Base-by-base conservation (phyloP, 2,113 vertebrate species). In the Xiphophorus maculatus region DNA sequence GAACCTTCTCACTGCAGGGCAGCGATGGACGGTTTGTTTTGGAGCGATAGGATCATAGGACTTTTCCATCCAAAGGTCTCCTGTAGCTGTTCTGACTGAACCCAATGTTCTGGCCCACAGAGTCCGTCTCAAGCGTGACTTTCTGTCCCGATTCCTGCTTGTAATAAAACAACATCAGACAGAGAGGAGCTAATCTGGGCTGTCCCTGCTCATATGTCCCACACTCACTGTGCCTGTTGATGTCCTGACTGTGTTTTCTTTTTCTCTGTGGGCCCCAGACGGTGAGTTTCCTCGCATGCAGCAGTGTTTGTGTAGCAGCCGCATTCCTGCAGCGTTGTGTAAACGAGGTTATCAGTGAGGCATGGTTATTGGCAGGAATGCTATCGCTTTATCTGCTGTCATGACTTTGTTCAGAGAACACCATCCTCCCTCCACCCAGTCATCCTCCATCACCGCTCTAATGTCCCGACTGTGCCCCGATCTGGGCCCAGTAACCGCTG, bases 241-340 rank as follows among this genome's bases (percentile, higher is more conserved):
- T 81, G 29, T 27, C 75, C 74, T 40, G 71, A 29, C 27, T 58
- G 40, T 75, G 76, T 74, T 80, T 66, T 84, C 68, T 61, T 78
- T 81, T 62, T 27, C 66, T 61, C 69, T 14, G 32, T 74, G 81
- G 81, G 87, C 77, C 83, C 83, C 84, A 86, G 87, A 89, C 82
- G 40, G 63, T 4, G 28, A n/a, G 63, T 79, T 89, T 89, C 79
- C 82, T 86, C 85, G 79, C 78, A 79, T 82, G 84, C 76, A 77
- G 66, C 79, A 79, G 73, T 86, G 91, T 92, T 92, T 89, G 78
- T 90, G 82, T 88, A 84, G 89, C 79, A 17, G 81, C 82, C 76
- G 69, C 85, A 91, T 92, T 92, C 91, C 85, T 84, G 73, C 77
- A 74, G 82, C 87, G 73, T 89, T 92, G 88, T 78, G 80, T 90